These are phyloP conservation scores for Limnephilus marmoratus DNA, from an alignment of 2,888 invertebrate species.

Conservation along the genomic window DNA sequence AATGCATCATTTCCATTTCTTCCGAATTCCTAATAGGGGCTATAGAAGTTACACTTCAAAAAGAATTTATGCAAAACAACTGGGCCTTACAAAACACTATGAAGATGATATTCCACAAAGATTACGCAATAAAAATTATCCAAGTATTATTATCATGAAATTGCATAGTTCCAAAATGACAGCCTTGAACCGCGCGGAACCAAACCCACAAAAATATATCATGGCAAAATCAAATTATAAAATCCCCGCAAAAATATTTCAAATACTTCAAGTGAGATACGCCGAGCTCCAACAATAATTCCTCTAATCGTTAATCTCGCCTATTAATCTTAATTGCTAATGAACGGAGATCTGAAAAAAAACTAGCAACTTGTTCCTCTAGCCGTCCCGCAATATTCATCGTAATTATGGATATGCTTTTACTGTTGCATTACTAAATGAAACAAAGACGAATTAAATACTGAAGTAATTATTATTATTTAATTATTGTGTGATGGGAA, in stretches of 20 bases:
- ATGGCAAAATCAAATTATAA: neutral
- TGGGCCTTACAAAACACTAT: neutral
- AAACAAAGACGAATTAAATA: constrained; percentile 2
- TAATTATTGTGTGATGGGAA: neutral
- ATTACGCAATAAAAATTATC: neutral
- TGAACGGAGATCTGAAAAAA: neutral
- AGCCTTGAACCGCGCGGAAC: neutral
- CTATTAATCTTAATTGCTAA: neutral
- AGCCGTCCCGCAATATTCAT: neutral
- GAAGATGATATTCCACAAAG: neutral
- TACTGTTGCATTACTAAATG: neutral
- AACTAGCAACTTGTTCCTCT: neutral
- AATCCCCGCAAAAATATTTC: neutral
- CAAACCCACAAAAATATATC: neutral
- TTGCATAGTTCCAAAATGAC: neutral
- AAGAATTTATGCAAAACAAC: too few relatives aligned
- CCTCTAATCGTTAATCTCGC: neutral
- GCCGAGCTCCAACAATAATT: neutral
- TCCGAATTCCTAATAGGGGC: too few relatives aligned
- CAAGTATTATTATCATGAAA: neutral
- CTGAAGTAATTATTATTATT: neutral
- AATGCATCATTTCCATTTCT: too few relatives aligned
- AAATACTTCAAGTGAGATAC: neutral
- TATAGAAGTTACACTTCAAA: too few relatives aligned
- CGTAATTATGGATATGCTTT: neutral